These are phyloP conservation scores for Scaptomyza parva DNA, from an alignment of 2,888 invertebrate species.

Conservation along the genomic window DNA sequence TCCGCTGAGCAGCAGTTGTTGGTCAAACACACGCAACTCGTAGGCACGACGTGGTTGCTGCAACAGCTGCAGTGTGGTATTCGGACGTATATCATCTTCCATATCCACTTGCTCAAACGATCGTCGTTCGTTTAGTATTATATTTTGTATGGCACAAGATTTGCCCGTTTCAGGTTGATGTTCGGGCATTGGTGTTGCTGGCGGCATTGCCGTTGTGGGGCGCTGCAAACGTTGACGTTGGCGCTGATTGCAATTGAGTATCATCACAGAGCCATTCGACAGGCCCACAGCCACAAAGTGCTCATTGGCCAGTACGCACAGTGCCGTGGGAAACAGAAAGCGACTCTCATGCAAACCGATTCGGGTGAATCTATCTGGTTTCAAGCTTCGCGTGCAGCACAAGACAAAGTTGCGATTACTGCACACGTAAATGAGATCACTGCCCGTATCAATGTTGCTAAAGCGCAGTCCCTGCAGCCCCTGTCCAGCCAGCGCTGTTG, in stretches of 20 bases:
- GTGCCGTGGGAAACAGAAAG: constrained; percentile 82
- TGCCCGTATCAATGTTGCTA: constrained; percentile 80
- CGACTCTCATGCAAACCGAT: constrained; percentile 81
- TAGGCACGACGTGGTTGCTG: constrained; percentile 76
- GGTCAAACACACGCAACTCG: constrained; percentile 80
- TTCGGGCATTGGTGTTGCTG: constrained; percentile 13
- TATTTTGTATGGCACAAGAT: constrained; percentile 85
- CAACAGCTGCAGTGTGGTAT: constrained; percentile 72
- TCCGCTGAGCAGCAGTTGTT: constrained; percentile 81
- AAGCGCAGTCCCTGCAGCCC: constrained; percentile 82
- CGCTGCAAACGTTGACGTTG: constrained; percentile 46
- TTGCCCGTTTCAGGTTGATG: constrained; percentile 75
- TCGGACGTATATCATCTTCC: constrained; percentile 65
- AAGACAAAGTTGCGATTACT: constrained; percentile 84
- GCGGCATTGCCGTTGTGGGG: constrained; percentile 39
- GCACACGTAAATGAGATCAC: constrained; percentile 81
- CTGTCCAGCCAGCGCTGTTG: constrained; percentile 48
- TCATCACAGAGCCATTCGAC: constrained; percentile 83
- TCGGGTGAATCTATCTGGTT: constrained; percentile 77
- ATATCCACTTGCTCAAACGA: constrained; percentile 51
- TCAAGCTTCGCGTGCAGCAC: constrained; percentile 81
- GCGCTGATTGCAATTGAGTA: constrained; percentile 80
- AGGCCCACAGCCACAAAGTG: constrained; percentile 82
- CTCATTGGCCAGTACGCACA: constrained; percentile 81
- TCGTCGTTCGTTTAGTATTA: constrained; percentile 82